Percentiles rank a stretch among this genome's conserved stretches.
These are phyloP conservation scores for Macroramphosus scolopax DNA, from an alignment of 2,797 vertebrate species.

Conservation along the genomic window DNA sequence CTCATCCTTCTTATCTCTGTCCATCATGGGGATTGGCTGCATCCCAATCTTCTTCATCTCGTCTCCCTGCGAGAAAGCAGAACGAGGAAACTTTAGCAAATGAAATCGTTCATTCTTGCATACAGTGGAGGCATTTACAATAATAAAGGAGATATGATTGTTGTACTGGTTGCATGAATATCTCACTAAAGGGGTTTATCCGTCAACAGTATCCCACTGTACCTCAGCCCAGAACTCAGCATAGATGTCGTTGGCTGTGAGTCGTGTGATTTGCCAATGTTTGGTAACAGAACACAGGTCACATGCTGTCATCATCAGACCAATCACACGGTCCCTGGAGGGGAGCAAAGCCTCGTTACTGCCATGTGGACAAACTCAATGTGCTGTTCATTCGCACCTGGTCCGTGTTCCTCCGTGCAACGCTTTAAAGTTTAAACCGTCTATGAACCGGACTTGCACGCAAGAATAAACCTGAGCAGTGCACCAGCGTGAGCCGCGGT, in stretches of 20 bases:
- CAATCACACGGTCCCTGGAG: constrained; percentile 94
- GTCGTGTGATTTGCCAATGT: constrained; percentile 91
- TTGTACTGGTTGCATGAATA: constrained; percentile 31
- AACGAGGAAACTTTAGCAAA: constrained; percentile 11
- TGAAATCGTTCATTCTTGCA: constrained; percentile 15
- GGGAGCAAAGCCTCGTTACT: constrained; percentile 57
- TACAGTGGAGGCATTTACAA: constrained; percentile 12
- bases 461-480: neutral
- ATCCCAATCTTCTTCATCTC: constrained; percentile 98
- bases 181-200: constrained; percentile 41
- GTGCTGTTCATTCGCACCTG: constrained; percentile 25
- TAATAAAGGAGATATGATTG: too few relatives aligned
- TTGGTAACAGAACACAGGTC: constrained; percentile 99
- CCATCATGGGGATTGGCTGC: constrained; percentile 98
- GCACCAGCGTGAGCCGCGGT: neutral
- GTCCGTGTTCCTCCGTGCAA: too few relatives aligned
- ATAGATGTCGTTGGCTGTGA: constrained; percentile 96
- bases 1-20: constrained; percentile 95
- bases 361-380: constrained; percentile 36
- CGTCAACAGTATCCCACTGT: constrained; percentile 51
- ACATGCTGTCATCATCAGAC: constrained; percentile 99
- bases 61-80: constrained; percentile 83
- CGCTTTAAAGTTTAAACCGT: too few relatives aligned
- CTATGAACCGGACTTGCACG: neutral
- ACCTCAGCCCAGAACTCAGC: constrained; percentile 99